These are phyloP conservation scores for Halcyon senegalensis DNA, from an alignment of 2,113 vertebrate species.

Conservation along the genomic window DNA sequence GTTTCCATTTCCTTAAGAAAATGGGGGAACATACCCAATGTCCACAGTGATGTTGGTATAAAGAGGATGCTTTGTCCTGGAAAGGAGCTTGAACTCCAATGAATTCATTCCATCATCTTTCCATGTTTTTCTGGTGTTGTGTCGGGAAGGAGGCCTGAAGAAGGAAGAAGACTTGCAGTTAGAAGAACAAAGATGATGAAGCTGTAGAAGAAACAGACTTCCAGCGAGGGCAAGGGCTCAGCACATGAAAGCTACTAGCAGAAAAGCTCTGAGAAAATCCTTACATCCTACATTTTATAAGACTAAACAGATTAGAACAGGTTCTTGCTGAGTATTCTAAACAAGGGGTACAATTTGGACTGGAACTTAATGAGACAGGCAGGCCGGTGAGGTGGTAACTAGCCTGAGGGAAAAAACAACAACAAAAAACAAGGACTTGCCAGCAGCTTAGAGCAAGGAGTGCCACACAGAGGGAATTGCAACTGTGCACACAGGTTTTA, in stretches of 20 bases:
- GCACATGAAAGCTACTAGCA: neutral
- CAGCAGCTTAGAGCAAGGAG: neutral
- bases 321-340: neutral
- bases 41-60: conserved; percentile 76
- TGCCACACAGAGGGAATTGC: neutral
- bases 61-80: conserved; percentile 57
- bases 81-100: conserved; percentile 69
- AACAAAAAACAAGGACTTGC: neutral
- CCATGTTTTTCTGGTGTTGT: conserved; percentile 66
- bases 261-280: neutral
- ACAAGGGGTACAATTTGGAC: neutral
- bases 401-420: neutral
- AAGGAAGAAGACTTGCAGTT: neutral
- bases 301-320: neutral
- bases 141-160: conserved; percentile 18
- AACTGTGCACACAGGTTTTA: neutral
- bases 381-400: neutral
- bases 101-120: conserved; percentile 78
- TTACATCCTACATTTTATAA: neutral
- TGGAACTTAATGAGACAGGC: neutral
- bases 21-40: conserved; percentile 51
- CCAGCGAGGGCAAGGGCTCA: neutral
- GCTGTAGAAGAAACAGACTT: neutral
- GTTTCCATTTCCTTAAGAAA: neutral
- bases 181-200: neutral